Evolutionary conservation across 2,888 invertebrate genomes (phyloP).

Genomic region (Noctua comes): DNA sequence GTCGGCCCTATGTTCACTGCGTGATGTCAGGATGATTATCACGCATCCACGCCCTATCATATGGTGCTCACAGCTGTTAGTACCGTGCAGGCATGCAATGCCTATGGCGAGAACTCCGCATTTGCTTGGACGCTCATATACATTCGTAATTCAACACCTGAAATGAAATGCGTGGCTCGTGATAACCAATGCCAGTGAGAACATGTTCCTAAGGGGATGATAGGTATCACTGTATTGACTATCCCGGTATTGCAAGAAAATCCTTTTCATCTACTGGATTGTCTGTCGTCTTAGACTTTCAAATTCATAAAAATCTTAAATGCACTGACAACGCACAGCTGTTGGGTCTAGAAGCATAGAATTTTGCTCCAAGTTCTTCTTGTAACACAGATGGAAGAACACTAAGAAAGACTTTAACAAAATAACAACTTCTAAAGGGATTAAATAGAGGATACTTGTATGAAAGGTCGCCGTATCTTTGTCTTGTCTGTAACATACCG

Average conservation of each 20-base stretch:
- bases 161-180: not conserved
- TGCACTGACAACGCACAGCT: not conserved
- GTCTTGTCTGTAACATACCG: not conserved
- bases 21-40: slow-evolving; percentile 15
- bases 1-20: not conserved
- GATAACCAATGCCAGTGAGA: not conserved
- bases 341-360: not conserved
- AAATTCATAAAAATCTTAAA: not conserved
- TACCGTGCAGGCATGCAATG: not conserved
- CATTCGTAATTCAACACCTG: not conserved
- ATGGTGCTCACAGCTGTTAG: not conserved
- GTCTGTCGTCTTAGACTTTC: not conserved
- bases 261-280: not conserved
- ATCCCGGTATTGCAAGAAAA: not conserved
- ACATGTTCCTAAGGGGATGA: not conserved
- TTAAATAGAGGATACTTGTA: not conserved
- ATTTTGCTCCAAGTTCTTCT: not conserved
- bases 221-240: not conserved
- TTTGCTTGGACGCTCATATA: not conserved
- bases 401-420: not conserved
- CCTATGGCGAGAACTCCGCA: not conserved
- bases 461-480: not conserved
- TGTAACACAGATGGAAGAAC: not conserved
- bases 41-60: not conserved
- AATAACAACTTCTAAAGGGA: not conserved